Conservation (phyloP, 2,113 vertebrate genomes). For the Podarcis muralis region DNA sequence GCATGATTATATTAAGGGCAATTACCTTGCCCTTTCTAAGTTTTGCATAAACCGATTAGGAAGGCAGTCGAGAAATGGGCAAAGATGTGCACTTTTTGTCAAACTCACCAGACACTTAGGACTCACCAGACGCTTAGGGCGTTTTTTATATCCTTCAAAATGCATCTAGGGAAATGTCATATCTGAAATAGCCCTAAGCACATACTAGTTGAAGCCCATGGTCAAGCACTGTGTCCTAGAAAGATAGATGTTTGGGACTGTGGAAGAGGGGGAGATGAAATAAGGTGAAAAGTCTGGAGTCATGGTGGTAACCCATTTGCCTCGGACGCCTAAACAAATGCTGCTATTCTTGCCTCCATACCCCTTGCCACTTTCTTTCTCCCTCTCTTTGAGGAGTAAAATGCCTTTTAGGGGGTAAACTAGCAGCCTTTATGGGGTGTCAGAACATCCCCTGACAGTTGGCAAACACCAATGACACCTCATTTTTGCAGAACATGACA, state of each 20-base stretch:
- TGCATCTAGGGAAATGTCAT: not conserved
- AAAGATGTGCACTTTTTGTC: not conserved
- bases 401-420: conserved; percentile 33
- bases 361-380: not conserved
- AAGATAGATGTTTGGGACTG: not conserved
- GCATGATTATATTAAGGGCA: no score
- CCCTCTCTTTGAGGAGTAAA: conserved; percentile 1
- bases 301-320: not conserved
- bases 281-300: not conserved
- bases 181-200: no score
- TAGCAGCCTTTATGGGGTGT: conserved; percentile 30
- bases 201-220: not conserved
- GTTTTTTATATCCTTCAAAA: not conserved
- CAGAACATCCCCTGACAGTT: conserved; percentile 21
- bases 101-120: not conserved
- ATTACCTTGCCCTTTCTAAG: no score
- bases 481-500: conserved; percentile 30
- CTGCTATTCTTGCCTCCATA: not conserved
- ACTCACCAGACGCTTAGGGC: no score
- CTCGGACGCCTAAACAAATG: not conserved
- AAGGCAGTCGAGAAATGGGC: not conserved
- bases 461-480: conserved; percentile 31
- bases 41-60: no score
- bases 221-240: not conserved
- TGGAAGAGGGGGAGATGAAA: not conserved